Evolutionary conservation across 2,888 invertebrate genomes (phyloP), one percentile per base, ranked within the genome.

Genomic region (Plebejus melissa): DNA sequence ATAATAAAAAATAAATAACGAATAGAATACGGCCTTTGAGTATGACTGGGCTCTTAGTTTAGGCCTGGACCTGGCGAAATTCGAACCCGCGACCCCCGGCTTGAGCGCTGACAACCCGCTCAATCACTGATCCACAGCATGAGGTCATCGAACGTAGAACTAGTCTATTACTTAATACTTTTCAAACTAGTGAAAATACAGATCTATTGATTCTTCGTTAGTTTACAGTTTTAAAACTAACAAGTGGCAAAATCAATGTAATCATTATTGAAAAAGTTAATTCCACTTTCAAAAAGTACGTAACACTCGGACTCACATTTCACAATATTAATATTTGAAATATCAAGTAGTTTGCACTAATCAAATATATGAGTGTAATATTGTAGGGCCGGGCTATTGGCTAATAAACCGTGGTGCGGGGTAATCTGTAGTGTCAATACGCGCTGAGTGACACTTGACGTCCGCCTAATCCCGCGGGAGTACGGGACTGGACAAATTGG

Each of bases 371-470:
- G 22, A 74, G 58, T 60, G 22, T 32, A 38, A 38, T 54, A 36
- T 50, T n/a, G 36, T 60, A 46, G 36, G 70, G 57, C 69, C 57
- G 50, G 75, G 54, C 58, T 74, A 79, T 75, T 79, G 75, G 54
- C 58, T 74, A 79, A 76, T 79, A 79, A 78, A 78, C 76, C 76
- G 76, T 78, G 74, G 79, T 79, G 22, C 41, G 75, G 75, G 57
- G 82, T 89, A 88, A 91, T 89, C 91, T 84, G 81, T 79, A 80
- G 74, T 83, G 90, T 91, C 91, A 91, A 92, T 90, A 90, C 84
- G 82, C 80, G 81, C 83, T 83, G 92, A 92, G 90, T 93, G 93
- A 93, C 93, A 92, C 93, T 93, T 93, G 93, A 93, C 93, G 86
- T 91, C 85, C 83, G 81, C 78, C 46, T 87, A 87, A 90, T 90